Conservation (phyloP, 1,140 invertebrate species). For the Drosophila serrata region DNA sequence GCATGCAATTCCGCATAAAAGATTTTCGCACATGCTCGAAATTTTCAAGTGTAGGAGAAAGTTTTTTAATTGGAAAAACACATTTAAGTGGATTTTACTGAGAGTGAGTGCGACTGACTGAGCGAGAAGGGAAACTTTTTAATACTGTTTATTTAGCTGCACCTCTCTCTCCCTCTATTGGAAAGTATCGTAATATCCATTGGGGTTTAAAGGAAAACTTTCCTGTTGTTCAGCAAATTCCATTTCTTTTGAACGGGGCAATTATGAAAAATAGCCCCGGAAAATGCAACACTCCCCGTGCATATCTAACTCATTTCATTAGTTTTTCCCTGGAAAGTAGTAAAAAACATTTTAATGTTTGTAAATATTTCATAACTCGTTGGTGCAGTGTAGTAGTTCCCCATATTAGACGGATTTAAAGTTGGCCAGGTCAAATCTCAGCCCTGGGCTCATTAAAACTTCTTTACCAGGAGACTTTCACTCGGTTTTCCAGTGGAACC, state of each 20-base stretch:
- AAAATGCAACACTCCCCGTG: constrained; percentile 57
- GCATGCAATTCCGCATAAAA: constrained; percentile 83
- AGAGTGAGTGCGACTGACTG: constrained; percentile 43
- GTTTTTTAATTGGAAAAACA: constrained; percentile 83
- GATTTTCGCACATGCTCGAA: constrained; percentile 81
- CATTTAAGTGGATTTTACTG: constrained; percentile 80
- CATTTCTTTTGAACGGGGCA: constrained; percentile 64
- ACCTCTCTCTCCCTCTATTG: background rate
- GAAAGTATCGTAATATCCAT: constrained; percentile 62
- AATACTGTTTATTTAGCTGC: constrained; percentile 73
- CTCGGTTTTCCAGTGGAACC: constrained; percentile 6
- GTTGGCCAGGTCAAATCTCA: constrained; percentile 48
- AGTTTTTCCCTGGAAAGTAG: constrained; percentile 55
- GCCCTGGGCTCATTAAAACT: constrained; percentile 73
- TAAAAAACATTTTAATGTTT: constrained; percentile 78
- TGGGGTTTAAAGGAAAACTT: constrained; percentile 58
- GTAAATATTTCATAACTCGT: constrained; percentile 65
- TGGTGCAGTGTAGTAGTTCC: constrained; percentile 6
- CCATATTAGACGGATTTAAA: constrained; percentile 54
- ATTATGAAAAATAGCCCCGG: constrained; percentile 49
- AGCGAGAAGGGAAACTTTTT: constrained; percentile 66
- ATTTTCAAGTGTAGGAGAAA: constrained; percentile 80
- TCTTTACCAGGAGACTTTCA: constrained; percentile 54
- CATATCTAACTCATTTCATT: constrained; percentile 83
- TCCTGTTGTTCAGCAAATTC: constrained; percentile 40